Evolutionary conservation across 2,888 invertebrate genomes (phyloP), one percentile per base, ranked within the genome.

Genomic region (Diadromus collaris): DNA sequence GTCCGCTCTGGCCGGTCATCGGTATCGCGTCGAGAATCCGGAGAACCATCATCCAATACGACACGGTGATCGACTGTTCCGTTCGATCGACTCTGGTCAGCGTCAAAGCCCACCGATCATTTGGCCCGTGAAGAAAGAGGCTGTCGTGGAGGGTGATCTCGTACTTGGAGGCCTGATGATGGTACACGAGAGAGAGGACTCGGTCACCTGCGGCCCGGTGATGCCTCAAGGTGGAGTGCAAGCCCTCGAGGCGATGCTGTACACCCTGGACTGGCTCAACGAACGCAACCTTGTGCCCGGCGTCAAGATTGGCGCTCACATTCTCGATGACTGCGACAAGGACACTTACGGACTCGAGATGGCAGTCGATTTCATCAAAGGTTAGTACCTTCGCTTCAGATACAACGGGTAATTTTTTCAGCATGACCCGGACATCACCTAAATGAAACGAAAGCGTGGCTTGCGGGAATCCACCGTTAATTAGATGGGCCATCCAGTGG

Each of bases 311-410:
- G 98, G 98, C 48, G 97, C 97, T 10, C 96, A 97, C 88, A 95
- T 98, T 69, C 92, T 98, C 81, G 98, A 98, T 89, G 98, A 98
- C 91, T 98, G 98, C 91, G 98, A 98, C 92, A 96, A 97, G 91
- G 98, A 98, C 90, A 98, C 98, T 0, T 98, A 98, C 88, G 98
- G 98, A 0, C 92, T 98, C 83, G 98, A 98, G 90, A 98, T 98
- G 95, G 97, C 98, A 19, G 96, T 98, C 19, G 98, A 98, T 91
- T 98, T 98, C 90, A 98, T 98, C 81, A 97, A 98, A 95, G 98
- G 98, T 98, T 92, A 92, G 94, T 90, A 56, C 6, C 24, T 16
- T 56, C 16, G 27, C 16, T 56, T 56, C 24, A 16, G 54, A 19
- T 46, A n/a, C 2, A 56, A 56, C 24, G 54, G 7, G 6, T 27